Conservation (phyloP, 2,888 invertebrate species). For the Clivina fossor region DNA sequence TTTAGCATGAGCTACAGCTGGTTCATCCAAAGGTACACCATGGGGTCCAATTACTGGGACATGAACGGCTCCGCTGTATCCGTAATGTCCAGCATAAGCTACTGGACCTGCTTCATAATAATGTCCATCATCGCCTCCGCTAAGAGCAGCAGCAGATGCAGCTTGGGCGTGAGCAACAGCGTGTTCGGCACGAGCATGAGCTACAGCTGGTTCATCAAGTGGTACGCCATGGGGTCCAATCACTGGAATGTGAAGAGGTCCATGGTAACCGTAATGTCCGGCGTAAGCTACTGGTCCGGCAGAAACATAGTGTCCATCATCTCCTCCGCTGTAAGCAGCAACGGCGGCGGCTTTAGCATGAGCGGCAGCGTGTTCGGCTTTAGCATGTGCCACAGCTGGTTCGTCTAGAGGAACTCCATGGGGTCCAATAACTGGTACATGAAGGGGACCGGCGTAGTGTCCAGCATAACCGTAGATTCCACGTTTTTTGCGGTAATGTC, state of each 20-base stretch:
- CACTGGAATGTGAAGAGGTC: slow-evolving; percentile 38
- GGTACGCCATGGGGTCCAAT: slow-evolving; percentile 59
- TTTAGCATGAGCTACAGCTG: slow-evolving; percentile 54
- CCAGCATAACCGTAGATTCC: slow-evolving; percentile 45
- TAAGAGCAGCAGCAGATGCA: slow-evolving; percentile 49
- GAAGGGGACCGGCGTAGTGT: slow-evolving; percentile 45
- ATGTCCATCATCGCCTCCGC: too few species aligned
- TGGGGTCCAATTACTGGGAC: slow-evolving; percentile 37
- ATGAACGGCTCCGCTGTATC: slow-evolving; percentile 38
- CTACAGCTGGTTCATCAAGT: slow-evolving; percentile 62
- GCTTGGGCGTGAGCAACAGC: slow-evolving; percentile 58
- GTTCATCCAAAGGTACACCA: slow-evolving; percentile 54
- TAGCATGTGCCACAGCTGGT: slow-evolving; percentile 63
- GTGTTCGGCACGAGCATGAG: slow-evolving; percentile 62
- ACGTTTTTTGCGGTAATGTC: slow-evolving; percentile 23
- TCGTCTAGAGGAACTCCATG: slow-evolving; percentile 62
- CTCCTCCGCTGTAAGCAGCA: slow-evolving; percentile 42
- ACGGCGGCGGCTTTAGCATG: slow-evolving; percentile 54
- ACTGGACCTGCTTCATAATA: slow-evolving; percentile 51
- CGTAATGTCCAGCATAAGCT: slow-evolving; percentile 51
- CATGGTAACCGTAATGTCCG: slow-evolving; percentile 32
- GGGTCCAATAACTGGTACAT: slow-evolving; percentile 52
- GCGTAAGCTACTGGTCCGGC: slow-evolving; percentile 3
- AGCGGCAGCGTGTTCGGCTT: slow-evolving; percentile 62
- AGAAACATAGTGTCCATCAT: not conserved